Conservation (phyloP, 2,113 vertebrate species). For the Apodemus speciosus region DNA sequence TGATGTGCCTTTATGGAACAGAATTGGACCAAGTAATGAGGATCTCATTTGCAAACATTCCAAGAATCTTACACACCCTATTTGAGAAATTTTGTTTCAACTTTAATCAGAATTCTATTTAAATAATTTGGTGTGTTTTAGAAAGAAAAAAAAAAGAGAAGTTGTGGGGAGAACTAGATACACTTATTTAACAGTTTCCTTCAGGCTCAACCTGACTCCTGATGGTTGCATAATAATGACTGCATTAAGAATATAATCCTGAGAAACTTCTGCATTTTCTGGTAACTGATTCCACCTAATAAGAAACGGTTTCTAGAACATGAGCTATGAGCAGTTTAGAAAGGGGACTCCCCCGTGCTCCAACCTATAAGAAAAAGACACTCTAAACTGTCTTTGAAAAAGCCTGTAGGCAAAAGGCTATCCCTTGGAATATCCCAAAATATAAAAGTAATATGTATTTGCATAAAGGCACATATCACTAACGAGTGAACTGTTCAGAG, state of each 20-base stretch:
- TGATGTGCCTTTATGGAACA: background rate
- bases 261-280: background rate
- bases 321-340: background rate
- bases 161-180: background rate
- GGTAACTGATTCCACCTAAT: background rate
- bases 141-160: conserved; percentile 48
- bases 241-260: conserved; percentile 58
- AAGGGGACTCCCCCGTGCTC: background rate
- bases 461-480: background rate
- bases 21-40: conserved; percentile 50
- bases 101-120: conserved; percentile 70
- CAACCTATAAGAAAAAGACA: background rate
- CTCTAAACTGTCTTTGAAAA: background rate
- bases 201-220: conserved; percentile 42
- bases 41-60: conserved; percentile 51
- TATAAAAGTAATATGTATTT: background rate
- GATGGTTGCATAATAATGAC: background rate
- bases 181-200: conserved; percentile 42
- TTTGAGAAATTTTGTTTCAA: conserved; percentile 66
- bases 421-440: background rate
- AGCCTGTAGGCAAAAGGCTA: background rate
- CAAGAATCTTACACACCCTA: conserved; percentile 46
- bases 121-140: conserved; percentile 66
- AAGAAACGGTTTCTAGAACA: background rate
- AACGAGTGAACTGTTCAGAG: background rate